A percentile compares a stretch with the other conserved stretches of the same genome.
These are phyloP conservation scores for Pseudotriccus pelzelni DNA, from an alignment of 2,797 vertebrate genomes.

Conservation along the genomic window DNA sequence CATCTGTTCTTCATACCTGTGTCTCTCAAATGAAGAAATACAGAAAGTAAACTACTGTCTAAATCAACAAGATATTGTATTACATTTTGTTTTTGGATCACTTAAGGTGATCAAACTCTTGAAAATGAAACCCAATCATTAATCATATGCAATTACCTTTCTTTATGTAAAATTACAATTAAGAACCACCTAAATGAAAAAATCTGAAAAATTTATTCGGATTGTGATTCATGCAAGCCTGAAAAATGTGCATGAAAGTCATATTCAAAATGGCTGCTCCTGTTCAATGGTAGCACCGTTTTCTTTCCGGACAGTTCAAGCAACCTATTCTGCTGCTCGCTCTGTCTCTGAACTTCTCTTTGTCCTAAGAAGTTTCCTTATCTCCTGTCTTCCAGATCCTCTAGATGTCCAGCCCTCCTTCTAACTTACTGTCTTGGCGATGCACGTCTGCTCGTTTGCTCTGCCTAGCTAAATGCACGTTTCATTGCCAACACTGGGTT, in stretches of 20 bases:
- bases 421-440: not conserved
- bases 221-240: not conserved
- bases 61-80: constrained; percentile 25
- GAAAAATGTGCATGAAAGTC: not conserved
- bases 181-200: not conserved
- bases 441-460: not conserved
- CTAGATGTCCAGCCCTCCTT: not conserved
- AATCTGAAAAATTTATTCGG: not conserved
- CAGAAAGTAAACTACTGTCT: constrained; percentile 22
- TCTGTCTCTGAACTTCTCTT: not conserved
- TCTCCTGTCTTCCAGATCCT: not conserved
- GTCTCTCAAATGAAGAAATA: constrained; percentile 33
- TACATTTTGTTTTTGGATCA: no score
- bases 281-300: not conserved
- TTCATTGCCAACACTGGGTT: not conserved
- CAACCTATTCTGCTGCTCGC: not conserved
- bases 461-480: not conserved
- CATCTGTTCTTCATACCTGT: constrained; percentile 52
- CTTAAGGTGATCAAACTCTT: not conserved
- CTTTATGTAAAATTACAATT: not conserved
- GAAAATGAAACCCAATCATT: constrained; percentile 24
- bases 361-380: not conserved
- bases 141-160: not conserved
- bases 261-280: not conserved
- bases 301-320: not conserved